Percentiles rank a stretch among this genome's conserved stretches.
Evolutionary conservation across 1,140 invertebrate genomes (phyloP).

Genomic region (Caerostris darwini): DNA sequence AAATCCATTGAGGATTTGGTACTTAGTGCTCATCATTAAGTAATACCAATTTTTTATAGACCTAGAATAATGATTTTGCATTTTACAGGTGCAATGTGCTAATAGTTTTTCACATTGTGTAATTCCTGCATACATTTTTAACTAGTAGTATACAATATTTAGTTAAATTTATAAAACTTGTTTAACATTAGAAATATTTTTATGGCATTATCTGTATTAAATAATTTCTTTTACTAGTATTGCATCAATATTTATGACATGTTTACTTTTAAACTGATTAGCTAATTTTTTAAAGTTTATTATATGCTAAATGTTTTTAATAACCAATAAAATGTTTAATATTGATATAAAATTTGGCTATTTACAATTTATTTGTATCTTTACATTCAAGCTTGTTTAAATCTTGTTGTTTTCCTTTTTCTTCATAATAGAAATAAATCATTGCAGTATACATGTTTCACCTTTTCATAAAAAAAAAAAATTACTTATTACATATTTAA

Average conservation of each 20-base stretch:
- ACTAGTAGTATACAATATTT: not conserved
- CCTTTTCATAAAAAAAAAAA: not conserved
- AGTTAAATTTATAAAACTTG: too few relatives aligned
- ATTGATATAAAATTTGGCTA: too few relatives aligned
- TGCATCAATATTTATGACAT: too few relatives aligned
- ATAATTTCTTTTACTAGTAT: too few relatives aligned
- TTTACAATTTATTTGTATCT: too few relatives aligned
- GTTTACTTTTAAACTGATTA: too few relatives aligned
- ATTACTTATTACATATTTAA: not conserved
- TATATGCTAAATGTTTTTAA: too few relatives aligned
- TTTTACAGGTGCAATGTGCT: conserved; percentile 73
- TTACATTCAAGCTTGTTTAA: not conserved
- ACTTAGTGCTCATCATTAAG: conserved; percentile 59
- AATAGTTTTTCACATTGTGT: conserved; percentile 67
- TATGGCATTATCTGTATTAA: not conserved
- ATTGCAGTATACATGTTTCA: not conserved
- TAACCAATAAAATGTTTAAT: too few relatives aligned
- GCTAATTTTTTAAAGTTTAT: too few relatives aligned
- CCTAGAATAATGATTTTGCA: conserved; percentile 62
- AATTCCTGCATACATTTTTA: conserved; percentile 64
- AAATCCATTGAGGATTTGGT: not conserved
- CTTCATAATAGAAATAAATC: not conserved
- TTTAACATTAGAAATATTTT: not conserved
- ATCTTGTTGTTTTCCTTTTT: not conserved
- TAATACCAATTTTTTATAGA: not conserved